Evolutionary conservation across 2,113 vertebrate species (phyloP), one percentile per base, ranked within the genome.

Genomic region (Rhabdornis inornatus): DNA sequence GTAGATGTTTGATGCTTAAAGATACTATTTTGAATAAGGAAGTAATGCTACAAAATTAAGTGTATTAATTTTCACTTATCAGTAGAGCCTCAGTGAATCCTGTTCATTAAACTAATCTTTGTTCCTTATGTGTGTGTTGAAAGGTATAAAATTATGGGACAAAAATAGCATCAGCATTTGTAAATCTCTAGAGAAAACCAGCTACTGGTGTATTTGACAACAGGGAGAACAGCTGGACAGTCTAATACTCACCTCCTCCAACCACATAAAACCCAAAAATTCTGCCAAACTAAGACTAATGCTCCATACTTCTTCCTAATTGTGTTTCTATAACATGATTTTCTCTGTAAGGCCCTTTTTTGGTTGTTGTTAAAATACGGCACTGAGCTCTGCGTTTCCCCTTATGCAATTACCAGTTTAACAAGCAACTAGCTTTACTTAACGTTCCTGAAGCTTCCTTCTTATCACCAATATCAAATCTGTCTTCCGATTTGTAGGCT

Each of bases 121-220:
- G 91, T 80, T 92, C 81, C 74, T 87, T 70, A 60, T 30, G 23
- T 79, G 28, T 74, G 53, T 45, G 66, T 83, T 92, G 63, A 53
- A 85, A 86, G 39, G 74, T 83, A 76, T 35, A 84, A 92, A 95
- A 95, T 72, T 42, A 61, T 21, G n/a, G 53, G 28, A 79, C 37
- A 65, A 92, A 96, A 95, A 92, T 72, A 90, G 87, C 83, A 89
- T 30, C 66, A 69, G 57, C 65, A 61, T 91, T 83, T 87, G 65
- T 61, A 83, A 95, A 61, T 59, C 87, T 82, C 84, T 31, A 42
- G 74, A 83, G 94, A 47, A 91, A 92, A 85, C 20, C 91, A 96
- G 80, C 57, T 66, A 37, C 57, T 0, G 0, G 33, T 52, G 18
- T 45, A 45, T 31, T 49, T 92, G 83, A 84, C 70, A 91, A 57